Conservation (phyloP, 2,797 vertebrate genomes). For the Coluber constrictor region DNA sequence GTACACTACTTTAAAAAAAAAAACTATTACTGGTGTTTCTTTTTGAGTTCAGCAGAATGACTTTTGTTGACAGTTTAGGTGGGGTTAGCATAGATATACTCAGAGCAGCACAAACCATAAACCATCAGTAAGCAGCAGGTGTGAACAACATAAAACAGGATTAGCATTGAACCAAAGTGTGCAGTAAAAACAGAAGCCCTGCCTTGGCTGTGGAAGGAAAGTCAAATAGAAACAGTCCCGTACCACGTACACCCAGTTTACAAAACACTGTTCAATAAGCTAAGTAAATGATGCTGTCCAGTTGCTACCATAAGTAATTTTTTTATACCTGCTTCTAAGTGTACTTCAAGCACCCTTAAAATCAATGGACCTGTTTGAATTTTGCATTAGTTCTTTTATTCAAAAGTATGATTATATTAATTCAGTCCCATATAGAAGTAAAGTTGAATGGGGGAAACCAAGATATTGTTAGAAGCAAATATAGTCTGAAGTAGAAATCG, state of each 20-base stretch:
- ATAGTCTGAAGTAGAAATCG: background rate
- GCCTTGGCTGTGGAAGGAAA: slow-evolving; percentile 67
- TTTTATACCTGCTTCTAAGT: background rate
- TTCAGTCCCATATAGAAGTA: background rate
- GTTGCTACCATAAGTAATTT: slow-evolving; percentile 38
- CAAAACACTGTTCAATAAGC: slow-evolving; percentile 70
- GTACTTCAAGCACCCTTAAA: background rate
- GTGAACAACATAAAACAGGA: slow-evolving; percentile 82
- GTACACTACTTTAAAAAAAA: background rate
- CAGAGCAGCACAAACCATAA: slow-evolving; percentile 61
- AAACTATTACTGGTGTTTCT: slow-evolving; percentile 32
- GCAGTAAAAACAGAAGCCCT: slow-evolving; percentile 78
- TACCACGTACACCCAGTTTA: slow-evolving; percentile 60
- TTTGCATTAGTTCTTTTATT: background rate
- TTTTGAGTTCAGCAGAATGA: slow-evolving; percentile 25
- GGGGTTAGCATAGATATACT: slow-evolving; percentile 52
- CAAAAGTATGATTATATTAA: background rate
- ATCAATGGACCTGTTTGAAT: background rate
- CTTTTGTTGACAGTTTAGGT: slow-evolving; percentile 39
- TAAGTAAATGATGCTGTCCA: slow-evolving; percentile 56
- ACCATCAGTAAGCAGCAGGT: slow-evolving; percentile 74
- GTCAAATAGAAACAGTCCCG: slow-evolving; percentile 55
- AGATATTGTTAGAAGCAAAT: background rate
- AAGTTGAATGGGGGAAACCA: background rate
- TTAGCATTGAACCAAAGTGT: slow-evolving; percentile 72